Percentiles rank a stretch among this genome's conserved stretches.
phyloP scores from a whole-genome alignment of 2,797 vertebrate genomes.

The Cirrhinus molitorella region DNA sequence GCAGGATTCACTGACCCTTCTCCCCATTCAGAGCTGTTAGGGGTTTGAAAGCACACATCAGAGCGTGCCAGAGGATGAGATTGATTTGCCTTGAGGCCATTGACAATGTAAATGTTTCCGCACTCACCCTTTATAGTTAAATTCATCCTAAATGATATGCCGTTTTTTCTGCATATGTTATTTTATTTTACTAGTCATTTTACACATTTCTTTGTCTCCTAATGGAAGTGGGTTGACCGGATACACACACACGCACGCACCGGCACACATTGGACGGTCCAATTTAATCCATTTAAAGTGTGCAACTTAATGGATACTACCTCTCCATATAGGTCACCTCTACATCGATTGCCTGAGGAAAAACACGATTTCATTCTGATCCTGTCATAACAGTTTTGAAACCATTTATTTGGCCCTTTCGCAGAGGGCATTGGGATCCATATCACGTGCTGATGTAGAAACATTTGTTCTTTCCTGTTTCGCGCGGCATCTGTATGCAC shows the following conservation, averaged over 20 bases:
- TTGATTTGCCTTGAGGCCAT: slow-evolving; percentile 9
- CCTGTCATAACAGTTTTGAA: slow-evolving; percentile 50
- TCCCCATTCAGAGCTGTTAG: slow-evolving; percentile 26
- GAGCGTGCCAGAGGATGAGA: slow-evolving; percentile 15
- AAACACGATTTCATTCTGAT: slow-evolving; percentile 54
- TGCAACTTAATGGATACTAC: slow-evolving; percentile 48
- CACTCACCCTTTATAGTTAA: not conserved
- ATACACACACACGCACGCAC: not conserved
- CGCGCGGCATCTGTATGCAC: slow-evolving; percentile 20
- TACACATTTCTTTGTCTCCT: slow-evolving; percentile 5
- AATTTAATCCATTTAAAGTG: slow-evolving; percentile 49
- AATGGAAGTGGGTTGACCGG: slow-evolving; percentile 16
- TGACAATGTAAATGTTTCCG: slow-evolving; percentile 8
- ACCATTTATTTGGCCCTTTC: slow-evolving; percentile 50
- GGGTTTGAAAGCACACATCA: slow-evolving; percentile 26
- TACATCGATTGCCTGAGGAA: slow-evolving; percentile 52
- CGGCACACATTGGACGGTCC: slow-evolving; percentile 17
- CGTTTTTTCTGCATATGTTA: not conserved
- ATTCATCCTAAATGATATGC: not conserved
- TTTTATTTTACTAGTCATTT: not conserved
- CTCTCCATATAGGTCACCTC: slow-evolving; percentile 55
- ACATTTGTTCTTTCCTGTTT: slow-evolving; percentile 41
- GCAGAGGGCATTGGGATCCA: slow-evolving; percentile 35
- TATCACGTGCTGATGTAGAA: slow-evolving; percentile 40
- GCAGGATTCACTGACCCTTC: slow-evolving; percentile 43